These are phyloP conservation scores for Agriopis leucophaearia DNA, from an alignment of 2,888 invertebrate genomes.

Conservation along the genomic window DNA sequence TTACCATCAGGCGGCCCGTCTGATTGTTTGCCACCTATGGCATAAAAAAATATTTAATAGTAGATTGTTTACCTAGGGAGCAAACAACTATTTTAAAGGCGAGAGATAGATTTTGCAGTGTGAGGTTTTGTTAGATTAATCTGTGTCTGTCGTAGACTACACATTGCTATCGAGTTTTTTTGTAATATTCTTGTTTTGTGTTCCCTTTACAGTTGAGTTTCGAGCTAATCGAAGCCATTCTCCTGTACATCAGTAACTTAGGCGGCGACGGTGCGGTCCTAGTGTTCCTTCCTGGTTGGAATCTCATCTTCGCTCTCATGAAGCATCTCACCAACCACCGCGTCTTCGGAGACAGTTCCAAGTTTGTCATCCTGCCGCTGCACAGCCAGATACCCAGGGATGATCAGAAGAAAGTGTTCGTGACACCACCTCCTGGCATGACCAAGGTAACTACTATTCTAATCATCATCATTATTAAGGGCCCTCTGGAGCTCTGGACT, in stretches of 20 bases:
- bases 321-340: constrained; percentile 91
- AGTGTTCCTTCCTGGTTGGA: constrained; percentile 98
- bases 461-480: neutral
- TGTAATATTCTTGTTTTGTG: constrained; percentile 13
- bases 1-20: too few relatives aligned
- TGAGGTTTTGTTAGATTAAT: too few relatives aligned
- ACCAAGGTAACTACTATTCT: constrained; percentile 88
- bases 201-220: constrained; percentile 89
- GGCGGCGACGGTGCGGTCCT: constrained; percentile 94
- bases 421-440: constrained; percentile 92
- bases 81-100: too few relatives aligned
- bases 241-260: constrained; percentile 87
- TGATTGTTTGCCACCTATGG: too few relatives aligned
- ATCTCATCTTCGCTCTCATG: constrained; percentile 96
- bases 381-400: constrained; percentile 98
- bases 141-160: neutral
- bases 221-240: constrained; percentile 94
- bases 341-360: constrained; percentile 87
- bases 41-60: too few relatives aligned
- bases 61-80: too few relatives aligned
- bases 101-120: too few relatives aligned
- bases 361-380: constrained; percentile 95
- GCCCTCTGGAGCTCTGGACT: too few relatives aligned
- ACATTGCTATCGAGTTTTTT: too few relatives aligned
- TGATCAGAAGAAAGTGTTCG: constrained; percentile 97